Evolutionary conservation across 2,113 vertebrate genomes (phyloP).

Genomic region (Planiliza haematocheilus): DNA sequence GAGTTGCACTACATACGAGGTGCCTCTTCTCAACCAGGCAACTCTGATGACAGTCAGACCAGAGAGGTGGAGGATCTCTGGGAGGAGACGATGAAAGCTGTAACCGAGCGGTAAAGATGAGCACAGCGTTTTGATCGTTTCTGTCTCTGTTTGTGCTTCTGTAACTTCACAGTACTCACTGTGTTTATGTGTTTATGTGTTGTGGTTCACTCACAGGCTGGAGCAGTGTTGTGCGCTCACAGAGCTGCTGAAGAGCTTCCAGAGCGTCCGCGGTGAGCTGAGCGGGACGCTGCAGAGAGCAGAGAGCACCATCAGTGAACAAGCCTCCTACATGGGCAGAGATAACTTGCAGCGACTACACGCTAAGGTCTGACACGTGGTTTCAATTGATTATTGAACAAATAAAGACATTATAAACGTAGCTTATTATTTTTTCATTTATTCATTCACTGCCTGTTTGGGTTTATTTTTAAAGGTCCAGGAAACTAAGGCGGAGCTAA

Average conservation of each 20-base stretch:
- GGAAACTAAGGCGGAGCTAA: conserved; percentile 87
- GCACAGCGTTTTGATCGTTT: neutral
- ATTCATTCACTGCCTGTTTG: too few species aligned
- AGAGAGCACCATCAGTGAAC: conserved; percentile 85
- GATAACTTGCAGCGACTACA: conserved; percentile 90
- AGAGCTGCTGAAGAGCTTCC: conserved; percentile 91
- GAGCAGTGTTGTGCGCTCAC: conserved; percentile 86
- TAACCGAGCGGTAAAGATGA: conserved; percentile 85
- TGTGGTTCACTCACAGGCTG: conserved; percentile 72
- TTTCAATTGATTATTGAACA: too few species aligned
- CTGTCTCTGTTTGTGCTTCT: neutral
- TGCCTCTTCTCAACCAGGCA: conserved; percentile 67
- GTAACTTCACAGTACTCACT: neutral
- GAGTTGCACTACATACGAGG: conserved; percentile 83
- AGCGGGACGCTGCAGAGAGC: conserved; percentile 87
- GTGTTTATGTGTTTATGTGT: neutral
- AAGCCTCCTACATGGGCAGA: conserved; percentile 90
- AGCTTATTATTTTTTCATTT: too few species aligned
- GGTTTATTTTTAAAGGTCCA: conserved; percentile 82
- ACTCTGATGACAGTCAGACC: conserved; percentile 63
- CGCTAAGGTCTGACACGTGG: conserved; percentile 80
- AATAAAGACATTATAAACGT: too few species aligned
- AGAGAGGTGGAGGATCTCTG: conserved; percentile 78
- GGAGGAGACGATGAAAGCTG: conserved; percentile 81
- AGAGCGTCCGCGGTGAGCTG: conserved; percentile 83